These are phyloP conservation scores for Euspilapteryx auroguttella DNA, from an alignment of 2,888 invertebrate species.

Conservation along the genomic window DNA sequence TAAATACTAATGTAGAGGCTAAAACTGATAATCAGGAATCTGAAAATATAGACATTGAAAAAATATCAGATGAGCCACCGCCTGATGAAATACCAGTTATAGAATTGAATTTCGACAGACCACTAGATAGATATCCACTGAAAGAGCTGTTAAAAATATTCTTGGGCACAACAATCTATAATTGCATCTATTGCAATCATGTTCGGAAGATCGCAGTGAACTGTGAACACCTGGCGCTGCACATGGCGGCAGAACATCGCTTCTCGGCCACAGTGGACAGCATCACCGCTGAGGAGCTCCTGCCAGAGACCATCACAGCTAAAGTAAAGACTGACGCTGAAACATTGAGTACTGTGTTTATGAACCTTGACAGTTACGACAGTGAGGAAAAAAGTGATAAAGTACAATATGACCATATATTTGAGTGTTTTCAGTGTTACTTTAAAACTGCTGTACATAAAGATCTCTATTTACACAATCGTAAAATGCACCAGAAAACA, in stretches of 20 bases:
- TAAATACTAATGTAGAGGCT: conserved; percentile 24
- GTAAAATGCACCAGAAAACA: conserved; percentile 84
- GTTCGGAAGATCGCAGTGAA: conserved; percentile 84
- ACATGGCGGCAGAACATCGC: conserved; percentile 78
- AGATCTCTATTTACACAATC: conserved; percentile 83
- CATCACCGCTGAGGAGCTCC: conserved; percentile 73
- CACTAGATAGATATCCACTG: conserved; percentile 74
- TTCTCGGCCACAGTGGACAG: conserved; percentile 79
- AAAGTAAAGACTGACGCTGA: conserved; percentile 65
- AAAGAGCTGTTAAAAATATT: conserved; percentile 74
- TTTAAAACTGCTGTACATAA: conserved; percentile 78
- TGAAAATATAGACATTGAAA: conserved; percentile 20
- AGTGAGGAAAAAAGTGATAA: conserved; percentile 59
- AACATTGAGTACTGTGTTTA: conserved; percentile 65
- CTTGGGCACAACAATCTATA: conserved; percentile 66
- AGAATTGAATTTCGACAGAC: conserved; percentile 73
- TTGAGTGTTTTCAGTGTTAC: conserved; percentile 86
- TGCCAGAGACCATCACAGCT: conserved; percentile 70
- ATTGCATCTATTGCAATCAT: conserved; percentile 85
- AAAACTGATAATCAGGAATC: conserved; percentile 11
- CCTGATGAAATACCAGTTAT: conserved; percentile 64
- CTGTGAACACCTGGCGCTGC: conserved; percentile 77
- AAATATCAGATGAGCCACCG: conserved; percentile 27
- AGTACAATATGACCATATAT: conserved; percentile 66
- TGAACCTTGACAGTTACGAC: conserved; percentile 74